Evolutionary conservation across 1,140 invertebrate species (phyloP).

Genomic region (Drosophila saltans): DNA sequence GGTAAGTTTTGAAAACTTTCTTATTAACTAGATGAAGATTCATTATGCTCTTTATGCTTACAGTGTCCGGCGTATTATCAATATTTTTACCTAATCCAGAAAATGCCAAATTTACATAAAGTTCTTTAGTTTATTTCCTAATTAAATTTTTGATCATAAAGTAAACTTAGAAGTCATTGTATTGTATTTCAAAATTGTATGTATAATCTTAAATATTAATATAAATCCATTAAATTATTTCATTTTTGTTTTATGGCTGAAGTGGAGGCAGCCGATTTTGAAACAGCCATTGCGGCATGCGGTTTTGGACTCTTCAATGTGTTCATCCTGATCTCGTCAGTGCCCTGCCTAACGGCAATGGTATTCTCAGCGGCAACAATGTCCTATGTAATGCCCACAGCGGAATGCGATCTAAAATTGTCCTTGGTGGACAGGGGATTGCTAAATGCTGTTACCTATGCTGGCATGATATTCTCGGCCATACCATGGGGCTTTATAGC

Average conservation of each 20-base stretch:
- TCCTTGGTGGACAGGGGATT: constrained; percentile 87
- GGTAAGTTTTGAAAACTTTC: constrained; percentile 43
- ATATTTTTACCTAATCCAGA: constrained; percentile 60
- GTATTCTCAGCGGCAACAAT: constrained; percentile 87
- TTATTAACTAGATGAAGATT: background rate
- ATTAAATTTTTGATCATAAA: background rate
- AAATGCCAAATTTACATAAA: constrained; percentile 55
- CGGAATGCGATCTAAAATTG: constrained; percentile 88
- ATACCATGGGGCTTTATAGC: constrained; percentile 92
- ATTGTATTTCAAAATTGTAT: background rate
- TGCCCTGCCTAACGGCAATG: constrained; percentile 86
- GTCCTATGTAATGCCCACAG: constrained; percentile 88
- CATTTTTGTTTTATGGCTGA: constrained; percentile 30
- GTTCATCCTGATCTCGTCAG: constrained; percentile 85
- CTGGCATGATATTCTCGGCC: constrained; percentile 92
- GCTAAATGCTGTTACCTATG: constrained; percentile 87
- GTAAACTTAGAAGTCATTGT: background rate
- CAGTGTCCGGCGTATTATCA: constrained; percentile 58
- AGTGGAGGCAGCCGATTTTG: constrained; percentile 84
- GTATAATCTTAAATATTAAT: background rate
- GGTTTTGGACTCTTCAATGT: constrained; percentile 88
- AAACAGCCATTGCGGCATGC: constrained; percentile 85
- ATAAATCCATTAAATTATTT: background rate
- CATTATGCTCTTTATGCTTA: constrained; percentile 1
- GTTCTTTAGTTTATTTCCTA: too few species aligned